A percentile compares a stretch with the other conserved stretches of the same genome.
Conservation (phyloP, 2,113 vertebrate genomes). For the Tretioscincus oriximinensis region DNA sequence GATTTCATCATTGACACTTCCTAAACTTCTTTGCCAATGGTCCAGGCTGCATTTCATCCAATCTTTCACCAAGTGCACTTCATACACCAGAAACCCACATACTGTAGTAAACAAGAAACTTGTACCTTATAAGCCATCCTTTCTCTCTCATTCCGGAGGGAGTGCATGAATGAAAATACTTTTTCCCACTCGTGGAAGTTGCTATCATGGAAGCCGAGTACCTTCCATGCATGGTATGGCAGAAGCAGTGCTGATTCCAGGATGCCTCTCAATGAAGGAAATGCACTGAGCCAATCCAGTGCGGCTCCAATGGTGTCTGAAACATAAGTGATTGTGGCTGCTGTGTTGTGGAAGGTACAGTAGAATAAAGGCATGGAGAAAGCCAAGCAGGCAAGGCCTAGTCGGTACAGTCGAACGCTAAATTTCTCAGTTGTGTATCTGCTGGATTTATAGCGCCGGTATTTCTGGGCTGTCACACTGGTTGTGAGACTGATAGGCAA, state of each 20-base stretch:
- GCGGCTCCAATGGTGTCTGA: constrained; percentile 74
- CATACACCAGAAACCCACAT: neutral
- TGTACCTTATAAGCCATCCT: constrained; percentile 80
- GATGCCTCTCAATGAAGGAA: constrained; percentile 75
- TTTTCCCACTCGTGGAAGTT: constrained; percentile 83
- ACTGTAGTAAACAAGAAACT: neutral
- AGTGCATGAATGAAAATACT: constrained; percentile 78
- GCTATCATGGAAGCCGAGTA: constrained; percentile 61
- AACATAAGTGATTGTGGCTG: constrained; percentile 76
- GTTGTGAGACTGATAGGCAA: constrained; percentile 85
- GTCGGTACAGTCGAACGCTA: constrained; percentile 76
- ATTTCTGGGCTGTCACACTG: constrained; percentile 75
- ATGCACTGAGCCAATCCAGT: constrained; percentile 80
- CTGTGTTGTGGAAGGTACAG: constrained; percentile 78
- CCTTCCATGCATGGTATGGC: constrained; percentile 74
- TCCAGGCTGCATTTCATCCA: neutral
- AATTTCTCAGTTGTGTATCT: neutral
- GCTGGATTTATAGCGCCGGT: constrained; percentile 71
- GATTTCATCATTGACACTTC: too few species aligned
- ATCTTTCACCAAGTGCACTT: neutral
- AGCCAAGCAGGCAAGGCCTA: constrained; percentile 81
- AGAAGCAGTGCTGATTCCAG: constrained; percentile 79
- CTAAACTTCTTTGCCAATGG: too few species aligned
- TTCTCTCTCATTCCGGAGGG: constrained; percentile 76
- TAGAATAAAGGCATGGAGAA: constrained; percentile 82